Base-by-base conservation (phyloP, 2,888 invertebrate species). In the Sericinus montela region DNA sequence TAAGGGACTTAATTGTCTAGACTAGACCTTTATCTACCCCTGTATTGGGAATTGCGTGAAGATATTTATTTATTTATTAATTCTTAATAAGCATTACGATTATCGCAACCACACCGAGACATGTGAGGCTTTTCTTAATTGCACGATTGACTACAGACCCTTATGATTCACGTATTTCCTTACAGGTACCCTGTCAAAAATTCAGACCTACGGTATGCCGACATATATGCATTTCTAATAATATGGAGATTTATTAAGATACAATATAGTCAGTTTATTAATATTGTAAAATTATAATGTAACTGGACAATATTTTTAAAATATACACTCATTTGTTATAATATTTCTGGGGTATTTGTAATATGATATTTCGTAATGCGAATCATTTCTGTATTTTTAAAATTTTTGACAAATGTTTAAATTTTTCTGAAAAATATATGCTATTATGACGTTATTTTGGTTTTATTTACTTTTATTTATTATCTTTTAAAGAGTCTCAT, bases 311-410 rank as follows among this genome's bases (percentile, higher is more conserved):
- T 75, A 78, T 82, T 84, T 86, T 75, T 82, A 75, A 81, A 75
- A 73, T 75, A 79, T 84, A 76, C 84, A 32, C n/a, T n/a, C 82
- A 77, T 75, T 75, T 78, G 80, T 82, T 82, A 80, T 80, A 82
- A 77, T 66, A 69, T 60, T 80, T 82, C 82, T 83, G 83, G 82
- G 77, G 72, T 79, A 80, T 85, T 82, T 85, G 76, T 79, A 74
- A 82, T 80, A 73, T 82, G 73, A 80, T 84, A 80, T 84, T 83
- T 80, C 79, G 76, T 83, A 79, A 76, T 80, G 81, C 81, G 76
- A 78, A 77, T 83, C 75, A 80, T 77, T 72, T 68, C 76, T 81
- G 80, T 80, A 78, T 78, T 79, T 77, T 80, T 83, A 72, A 73
- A 72, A 53, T 59, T 80, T 87, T 83, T 76, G 71, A 79, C 75